Evolutionary conservation across 2,113 vertebrate species (phyloP).

Genomic region (Megaceryle torquata): DNA sequence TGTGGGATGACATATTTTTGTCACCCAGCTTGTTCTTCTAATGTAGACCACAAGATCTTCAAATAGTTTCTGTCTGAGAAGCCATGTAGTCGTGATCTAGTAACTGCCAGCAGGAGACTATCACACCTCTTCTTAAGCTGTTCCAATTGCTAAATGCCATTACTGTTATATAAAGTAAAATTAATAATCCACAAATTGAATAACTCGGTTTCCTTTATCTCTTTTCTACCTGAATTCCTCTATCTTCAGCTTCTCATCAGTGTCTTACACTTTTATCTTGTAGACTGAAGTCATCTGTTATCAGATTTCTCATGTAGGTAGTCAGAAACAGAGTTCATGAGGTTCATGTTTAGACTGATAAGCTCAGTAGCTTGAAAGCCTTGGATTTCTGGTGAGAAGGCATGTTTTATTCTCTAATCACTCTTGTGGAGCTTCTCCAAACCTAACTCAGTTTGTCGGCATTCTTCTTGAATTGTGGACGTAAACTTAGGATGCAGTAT

Average conservation of each 20-base stretch:
- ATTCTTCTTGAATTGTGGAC: neutral
- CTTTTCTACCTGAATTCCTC: neutral
- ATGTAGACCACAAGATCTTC: constrained; percentile 17
- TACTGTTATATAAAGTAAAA: constrained; percentile 8
- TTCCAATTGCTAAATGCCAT: constrained; percentile 15
- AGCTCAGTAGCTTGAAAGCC: neutral
- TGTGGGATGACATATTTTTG: constrained; percentile 24
- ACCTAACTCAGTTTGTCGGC: neutral
- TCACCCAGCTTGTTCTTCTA: constrained; percentile 1
- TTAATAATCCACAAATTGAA: neutral
- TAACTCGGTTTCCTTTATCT: neutral
- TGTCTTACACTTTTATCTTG: neutral
- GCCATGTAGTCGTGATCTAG: constrained; percentile 4
- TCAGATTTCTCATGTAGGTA: neutral
- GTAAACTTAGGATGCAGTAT: neutral
- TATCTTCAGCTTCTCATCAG: neutral
- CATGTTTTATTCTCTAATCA: neutral
- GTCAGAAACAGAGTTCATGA: neutral
- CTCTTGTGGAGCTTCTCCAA: neutral
- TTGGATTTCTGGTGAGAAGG: constrained; percentile 13
- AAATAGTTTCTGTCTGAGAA: constrained; percentile 41
- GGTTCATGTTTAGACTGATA: neutral
- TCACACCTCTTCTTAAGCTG: constrained; percentile 26
- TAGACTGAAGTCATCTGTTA: neutral
- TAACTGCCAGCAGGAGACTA: constrained; percentile 19